phyloP scores from a whole-genome alignment of 2,888 invertebrate genomes.

The Platynereis dumerilii region DNA sequence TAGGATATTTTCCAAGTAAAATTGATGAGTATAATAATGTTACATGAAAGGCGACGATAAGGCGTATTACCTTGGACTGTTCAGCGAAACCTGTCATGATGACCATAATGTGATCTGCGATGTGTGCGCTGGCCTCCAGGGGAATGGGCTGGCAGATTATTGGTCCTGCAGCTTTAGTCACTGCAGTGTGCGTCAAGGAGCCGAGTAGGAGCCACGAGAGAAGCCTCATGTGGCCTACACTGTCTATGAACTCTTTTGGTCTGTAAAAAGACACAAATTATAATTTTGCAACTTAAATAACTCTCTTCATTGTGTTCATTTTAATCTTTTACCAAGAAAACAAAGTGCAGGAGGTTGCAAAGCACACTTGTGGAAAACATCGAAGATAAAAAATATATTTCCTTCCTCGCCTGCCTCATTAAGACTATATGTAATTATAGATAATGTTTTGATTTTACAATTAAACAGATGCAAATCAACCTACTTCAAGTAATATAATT shows the following conservation, averaged over 20 bases:
- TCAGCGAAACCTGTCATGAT: conserved; percentile 97
- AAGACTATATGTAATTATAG: no score
- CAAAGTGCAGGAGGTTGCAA: no score
- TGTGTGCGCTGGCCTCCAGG: conserved; percentile 92
- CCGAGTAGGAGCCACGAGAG: conserved; percentile 96
- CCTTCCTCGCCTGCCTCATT: no score
- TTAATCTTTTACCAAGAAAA: no score
- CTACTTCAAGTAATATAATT: no score
- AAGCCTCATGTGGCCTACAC: conserved; percentile 90
- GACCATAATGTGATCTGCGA: conserved; percentile 96
- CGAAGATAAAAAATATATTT: no score
- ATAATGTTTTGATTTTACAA: no score
- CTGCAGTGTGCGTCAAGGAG: conserved; percentile 79
- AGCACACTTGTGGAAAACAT: no score
- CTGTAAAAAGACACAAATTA: conserved; percentile 64
- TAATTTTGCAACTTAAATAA: neutral
- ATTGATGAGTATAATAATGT: conserved; percentile 95
- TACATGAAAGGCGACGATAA: conserved; percentile 65
- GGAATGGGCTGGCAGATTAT: conserved; percentile 81
- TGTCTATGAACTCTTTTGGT: conserved; percentile 89
- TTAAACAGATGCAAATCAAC: no score
- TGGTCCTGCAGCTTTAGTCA: conserved; percentile 67
- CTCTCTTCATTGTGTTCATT: neutral
- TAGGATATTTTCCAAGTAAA: no score
- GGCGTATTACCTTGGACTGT: conserved; percentile 74